Evolutionary conservation across 2,113 vertebrate genomes (phyloP), one percentile per base, ranked within the genome.

Genomic region (Heterocephalus glaber): DNA sequence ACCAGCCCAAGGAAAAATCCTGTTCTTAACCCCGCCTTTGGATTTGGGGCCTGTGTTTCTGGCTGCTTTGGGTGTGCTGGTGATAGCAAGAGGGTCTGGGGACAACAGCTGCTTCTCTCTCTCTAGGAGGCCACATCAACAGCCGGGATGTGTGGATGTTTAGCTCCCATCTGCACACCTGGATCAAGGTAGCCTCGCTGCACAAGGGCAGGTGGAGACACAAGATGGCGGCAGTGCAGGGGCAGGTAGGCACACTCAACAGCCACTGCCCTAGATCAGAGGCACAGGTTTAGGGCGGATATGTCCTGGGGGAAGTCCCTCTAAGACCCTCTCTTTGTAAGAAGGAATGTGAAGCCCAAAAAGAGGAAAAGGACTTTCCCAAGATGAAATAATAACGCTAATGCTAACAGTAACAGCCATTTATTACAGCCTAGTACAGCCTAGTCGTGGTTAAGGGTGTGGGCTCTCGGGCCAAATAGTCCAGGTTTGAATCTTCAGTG

Each of bases 191-290:
- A 10, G 98, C 98, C 35, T 97, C 98, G 0, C 79, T 99, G 93
- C 97, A 97, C 87, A 98, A 98, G 76, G 98, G 98, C 74, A 97
- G 99, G 58, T 99, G 99, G 99, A 98, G 98, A 63, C 99, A 99
- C 97, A 99, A 98, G 96, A 99, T 99, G 99, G 97, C 94, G 0
- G 96, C 98, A 0, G 81, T 99, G 70, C 98, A 98, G 44, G 99
- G 99, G 85, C 98, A 99, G 98, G 99, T 99, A 96, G 70, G 95
- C 47, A 89, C 20, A 7, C 17, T 7, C n/a, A 60, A 26, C 7
- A 47, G 60, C 41, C 44, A 38, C 77, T 41, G 44, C 38, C 60
- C 60, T 14, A 66, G 47, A 82, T 35, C 49, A 65, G 24, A 38
- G 26, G 49, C 47, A 58, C 33, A 86, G 54, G 56, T 87, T 35